phyloP scores from a whole-genome alignment of 2,113 vertebrate genomes.

The Rattus norvegicus region DNA sequence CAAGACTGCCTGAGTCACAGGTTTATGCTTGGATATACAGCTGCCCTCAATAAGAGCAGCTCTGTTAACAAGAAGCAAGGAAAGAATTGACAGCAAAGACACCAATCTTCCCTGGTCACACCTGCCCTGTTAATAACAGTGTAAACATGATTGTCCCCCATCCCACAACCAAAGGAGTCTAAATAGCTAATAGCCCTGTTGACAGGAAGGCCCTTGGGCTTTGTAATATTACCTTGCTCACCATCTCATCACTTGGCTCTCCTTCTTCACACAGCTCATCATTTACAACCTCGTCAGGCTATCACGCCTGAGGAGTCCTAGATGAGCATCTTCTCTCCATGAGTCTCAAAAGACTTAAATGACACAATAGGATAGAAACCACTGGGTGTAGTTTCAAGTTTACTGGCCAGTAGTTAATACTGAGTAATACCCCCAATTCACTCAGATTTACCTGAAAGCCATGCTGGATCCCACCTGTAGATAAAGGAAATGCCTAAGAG shows the following conservation, averaged over 20 bases:
- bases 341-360: slow-evolving; percentile 14
- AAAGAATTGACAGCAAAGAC: background rate
- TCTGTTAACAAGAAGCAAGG: background rate
- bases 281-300: slow-evolving; percentile 28
- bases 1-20: background rate
- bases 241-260: background rate
- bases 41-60: background rate
- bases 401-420: background rate
- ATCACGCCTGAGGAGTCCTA: background rate
- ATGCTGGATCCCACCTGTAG: background rate
- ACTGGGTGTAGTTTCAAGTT: background rate
- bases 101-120: background rate
- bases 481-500: background rate
- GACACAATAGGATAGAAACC: background rate
- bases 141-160: background rate
- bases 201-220: background rate
- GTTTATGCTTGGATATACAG: background rate
- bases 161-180: background rate
- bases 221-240: background rate
- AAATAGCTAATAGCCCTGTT: background rate
- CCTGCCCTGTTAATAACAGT: background rate
- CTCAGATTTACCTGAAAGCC: background rate
- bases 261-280: background rate
- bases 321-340: background rate
- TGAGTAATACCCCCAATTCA: background rate